These are phyloP conservation scores for Tupaia tana DNA, from an alignment of 2,113 vertebrate species.

Conservation along the genomic window DNA sequence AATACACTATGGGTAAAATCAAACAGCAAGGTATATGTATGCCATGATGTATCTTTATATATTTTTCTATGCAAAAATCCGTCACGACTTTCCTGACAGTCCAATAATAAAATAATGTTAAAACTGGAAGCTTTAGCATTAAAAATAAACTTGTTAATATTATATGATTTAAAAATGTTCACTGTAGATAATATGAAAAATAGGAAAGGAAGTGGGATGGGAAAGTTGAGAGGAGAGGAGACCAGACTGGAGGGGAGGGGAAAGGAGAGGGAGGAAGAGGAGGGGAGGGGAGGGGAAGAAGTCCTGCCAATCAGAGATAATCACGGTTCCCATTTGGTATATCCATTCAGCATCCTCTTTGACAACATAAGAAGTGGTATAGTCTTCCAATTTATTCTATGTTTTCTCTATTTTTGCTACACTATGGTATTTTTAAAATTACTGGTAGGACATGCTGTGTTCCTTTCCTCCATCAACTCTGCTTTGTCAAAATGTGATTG, in stretches of 20 bases:
- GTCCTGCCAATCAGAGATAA: not conserved
- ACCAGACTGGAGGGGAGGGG: not conserved
- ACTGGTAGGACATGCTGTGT: not conserved
- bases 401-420: not conserved
- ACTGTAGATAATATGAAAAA: conserved; percentile 18
- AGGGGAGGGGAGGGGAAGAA: not conserved
- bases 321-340: not conserved
- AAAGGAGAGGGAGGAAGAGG: too few relatives aligned
- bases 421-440: not conserved
- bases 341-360: not conserved
- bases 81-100: too few relatives aligned
- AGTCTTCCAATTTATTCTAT: conserved; percentile 5
- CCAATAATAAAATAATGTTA: conserved; percentile 12
- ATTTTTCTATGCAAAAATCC: too few relatives aligned
- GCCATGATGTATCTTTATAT: too few relatives aligned
- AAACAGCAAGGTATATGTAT: not conserved
- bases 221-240: not conserved
- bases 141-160: conserved; percentile 39
- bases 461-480: not conserved
- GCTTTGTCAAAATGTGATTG: conserved; percentile 24
- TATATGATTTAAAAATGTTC: not conserved
- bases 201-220: not conserved
- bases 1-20: not conserved
- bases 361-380: not conserved
- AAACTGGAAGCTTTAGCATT: conserved; percentile 3